Evolutionary conservation across 2,888 invertebrate genomes (phyloP).

Genomic region (Eurytoma californica): DNA sequence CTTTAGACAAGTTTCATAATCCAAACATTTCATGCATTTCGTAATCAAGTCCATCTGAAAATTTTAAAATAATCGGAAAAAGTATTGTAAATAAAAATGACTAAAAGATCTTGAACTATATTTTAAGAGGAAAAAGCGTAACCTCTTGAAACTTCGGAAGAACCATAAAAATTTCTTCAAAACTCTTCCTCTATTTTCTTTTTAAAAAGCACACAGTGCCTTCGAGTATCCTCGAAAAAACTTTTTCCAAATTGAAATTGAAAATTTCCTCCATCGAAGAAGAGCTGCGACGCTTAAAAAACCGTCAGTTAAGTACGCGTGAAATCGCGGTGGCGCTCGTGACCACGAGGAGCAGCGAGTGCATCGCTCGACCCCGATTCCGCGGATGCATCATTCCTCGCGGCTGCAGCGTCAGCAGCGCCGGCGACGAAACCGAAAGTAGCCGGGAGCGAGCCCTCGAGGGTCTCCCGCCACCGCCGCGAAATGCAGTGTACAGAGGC

Average conservation of each 20-base stretch:
- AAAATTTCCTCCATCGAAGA: too few relatives aligned
- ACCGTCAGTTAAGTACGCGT: too few relatives aligned
- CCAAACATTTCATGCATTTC: too few relatives aligned
- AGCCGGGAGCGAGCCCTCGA: constrained; percentile 2
- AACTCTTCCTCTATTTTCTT: not conserved
- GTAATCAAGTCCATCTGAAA: too few relatives aligned
- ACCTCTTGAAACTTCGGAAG: too few relatives aligned
- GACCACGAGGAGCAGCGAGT: not conserved
- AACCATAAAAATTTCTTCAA: too few relatives aligned
- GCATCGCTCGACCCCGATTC: not conserved
- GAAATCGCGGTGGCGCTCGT: not conserved
- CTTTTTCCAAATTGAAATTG: not conserved
- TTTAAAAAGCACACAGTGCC: not conserved
- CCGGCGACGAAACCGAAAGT: constrained; percentile 12
- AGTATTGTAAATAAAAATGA: too few relatives aligned
- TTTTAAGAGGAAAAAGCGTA: too few relatives aligned
- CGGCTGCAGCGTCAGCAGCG: not conserved
- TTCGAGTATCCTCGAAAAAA: not conserved
- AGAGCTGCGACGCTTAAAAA: too few relatives aligned
- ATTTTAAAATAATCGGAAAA: too few relatives aligned
- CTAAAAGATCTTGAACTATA: too few relatives aligned
- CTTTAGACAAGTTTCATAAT: too few relatives aligned
- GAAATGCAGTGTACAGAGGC: constrained; percentile 16
- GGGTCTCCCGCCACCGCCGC: not conserved
- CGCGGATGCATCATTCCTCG: not conserved